phyloP scores from a whole-genome alignment of 2,888 invertebrate genomes.

The Panzeria rudis region DNA sequence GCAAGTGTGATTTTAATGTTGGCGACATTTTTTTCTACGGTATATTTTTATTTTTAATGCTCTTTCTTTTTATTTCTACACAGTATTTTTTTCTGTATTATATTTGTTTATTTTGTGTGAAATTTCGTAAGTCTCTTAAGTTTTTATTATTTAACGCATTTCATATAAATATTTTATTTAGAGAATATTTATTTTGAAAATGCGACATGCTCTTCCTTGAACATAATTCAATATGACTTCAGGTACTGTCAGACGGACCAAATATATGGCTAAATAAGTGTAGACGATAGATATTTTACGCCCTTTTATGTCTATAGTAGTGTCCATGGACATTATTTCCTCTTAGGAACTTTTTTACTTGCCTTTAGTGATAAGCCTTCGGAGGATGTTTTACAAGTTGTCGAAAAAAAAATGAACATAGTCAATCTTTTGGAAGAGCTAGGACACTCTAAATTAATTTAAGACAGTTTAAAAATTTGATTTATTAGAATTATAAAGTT shows the following conservation, averaged over 20 bases:
- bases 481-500: too few relatives aligned
- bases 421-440: too few relatives aligned
- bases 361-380: too few relatives aligned
- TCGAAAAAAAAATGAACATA: too few relatives aligned
- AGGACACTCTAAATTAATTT: too few relatives aligned
- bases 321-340: too few relatives aligned
- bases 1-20: conserved; percentile 64
- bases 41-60: conserved; percentile 35
- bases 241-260: neutral
- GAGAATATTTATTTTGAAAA: conserved; percentile 9
- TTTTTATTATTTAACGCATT: conserved; percentile 46
- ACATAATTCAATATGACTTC: neutral
- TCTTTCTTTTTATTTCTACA: conserved; percentile 16
- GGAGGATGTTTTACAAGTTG: too few relatives aligned
- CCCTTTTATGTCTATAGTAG: too few relatives aligned
- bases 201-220: neutral
- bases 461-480: too few relatives aligned
- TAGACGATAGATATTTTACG: too few relatives aligned
- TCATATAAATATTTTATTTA: conserved; percentile 18
- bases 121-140: conserved; percentile 55
- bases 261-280: too few relatives aligned
- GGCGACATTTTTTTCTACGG: conserved; percentile 61
- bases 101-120: conserved; percentile 57
- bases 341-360: too few relatives aligned
- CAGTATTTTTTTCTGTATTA: conserved; percentile 9